Percentiles rank a stretch among this genome's conserved stretches.
Evolutionary conservation across 1,140 invertebrate species (phyloP).

Genomic region (Brachionus sp.): DNA sequence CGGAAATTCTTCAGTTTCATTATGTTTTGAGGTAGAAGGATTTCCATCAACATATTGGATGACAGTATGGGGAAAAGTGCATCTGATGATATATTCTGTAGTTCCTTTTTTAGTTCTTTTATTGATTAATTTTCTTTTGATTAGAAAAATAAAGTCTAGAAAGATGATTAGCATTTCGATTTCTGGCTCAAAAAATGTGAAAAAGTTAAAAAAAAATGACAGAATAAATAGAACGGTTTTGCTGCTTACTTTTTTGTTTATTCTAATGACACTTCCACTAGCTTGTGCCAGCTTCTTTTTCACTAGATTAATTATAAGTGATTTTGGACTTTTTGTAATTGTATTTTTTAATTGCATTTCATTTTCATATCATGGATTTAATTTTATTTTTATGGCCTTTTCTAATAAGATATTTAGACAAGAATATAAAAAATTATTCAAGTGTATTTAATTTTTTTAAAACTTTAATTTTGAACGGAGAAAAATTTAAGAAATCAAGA

Average conservation of each 20-base stretch:
- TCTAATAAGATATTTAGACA: constrained; percentile 32
- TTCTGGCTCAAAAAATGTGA: neutral
- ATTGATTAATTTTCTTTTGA: neutral
- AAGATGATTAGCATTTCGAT: neutral
- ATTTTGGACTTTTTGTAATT: constrained; percentile 15
- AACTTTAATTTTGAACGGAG: neutral
- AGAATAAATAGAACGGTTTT: neutral
- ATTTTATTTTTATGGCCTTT: constrained; percentile 23
- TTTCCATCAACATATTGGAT: constrained; percentile 28
- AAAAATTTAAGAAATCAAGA: neutral
- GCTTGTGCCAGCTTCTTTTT: constrained; percentile 37
- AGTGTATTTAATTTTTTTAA: neutral
- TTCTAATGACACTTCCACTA: neutral
- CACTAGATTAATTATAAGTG: neutral
- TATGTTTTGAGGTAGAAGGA: constrained; percentile 1
- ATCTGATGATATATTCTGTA: constrained; percentile 3
- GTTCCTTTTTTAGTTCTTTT: constrained; percentile 19
- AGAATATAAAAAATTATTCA: constrained; percentile 1
- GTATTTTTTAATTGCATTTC: constrained; percentile 26
- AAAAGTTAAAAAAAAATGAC: neutral
- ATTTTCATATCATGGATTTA: constrained; percentile 41
- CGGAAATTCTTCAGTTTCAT: neutral
- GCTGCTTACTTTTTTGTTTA: constrained; percentile 11
- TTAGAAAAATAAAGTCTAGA: neutral
- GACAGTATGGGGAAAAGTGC: constrained; percentile 25